Evolutionary conservation across 2,113 vertebrate species (phyloP).

Genomic region (Rhizomys pruinosus): DNA sequence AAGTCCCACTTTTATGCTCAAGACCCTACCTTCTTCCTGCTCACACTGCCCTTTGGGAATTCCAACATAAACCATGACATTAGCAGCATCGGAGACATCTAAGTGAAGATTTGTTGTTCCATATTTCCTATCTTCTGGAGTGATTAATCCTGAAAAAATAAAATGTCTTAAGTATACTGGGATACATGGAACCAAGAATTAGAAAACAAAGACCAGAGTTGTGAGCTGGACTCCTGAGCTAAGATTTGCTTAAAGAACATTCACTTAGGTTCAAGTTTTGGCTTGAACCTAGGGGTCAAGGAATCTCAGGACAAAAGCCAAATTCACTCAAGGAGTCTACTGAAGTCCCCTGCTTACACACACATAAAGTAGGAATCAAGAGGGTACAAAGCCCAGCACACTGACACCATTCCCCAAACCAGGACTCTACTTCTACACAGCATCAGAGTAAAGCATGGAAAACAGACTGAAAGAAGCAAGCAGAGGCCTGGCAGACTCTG

Average conservation of each 20-base stretch:
- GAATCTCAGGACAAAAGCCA: background rate
- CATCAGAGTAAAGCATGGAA: background rate
- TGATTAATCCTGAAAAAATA: conserved; percentile 85
- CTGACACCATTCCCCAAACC: background rate
- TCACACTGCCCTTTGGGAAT: conserved; percentile 88
- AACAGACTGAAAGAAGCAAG: background rate
- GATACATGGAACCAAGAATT: background rate
- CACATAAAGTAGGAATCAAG: background rate
- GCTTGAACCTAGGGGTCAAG: background rate
- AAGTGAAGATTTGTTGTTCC: conserved; percentile 90
- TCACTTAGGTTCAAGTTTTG: background rate
- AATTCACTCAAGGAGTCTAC: background rate
- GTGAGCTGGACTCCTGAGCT: background rate
- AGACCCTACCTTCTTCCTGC: conserved; percentile 86
- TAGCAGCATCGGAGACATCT: conserved; percentile 90
- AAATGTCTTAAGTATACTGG: background rate
- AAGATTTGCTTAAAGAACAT: background rate
- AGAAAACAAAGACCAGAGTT: background rate
- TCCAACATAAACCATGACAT: conserved; percentile 91
- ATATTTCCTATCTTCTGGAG: conserved; percentile 88
- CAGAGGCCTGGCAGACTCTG: background rate
- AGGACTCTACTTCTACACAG: background rate
- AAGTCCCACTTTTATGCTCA: background rate
- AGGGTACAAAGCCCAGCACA: accelerated
- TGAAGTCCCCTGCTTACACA: background rate